These are phyloP conservation scores for Balaeniceps rex DNA, from an alignment of 2,113 vertebrate genomes.

Conservation along the genomic window DNA sequence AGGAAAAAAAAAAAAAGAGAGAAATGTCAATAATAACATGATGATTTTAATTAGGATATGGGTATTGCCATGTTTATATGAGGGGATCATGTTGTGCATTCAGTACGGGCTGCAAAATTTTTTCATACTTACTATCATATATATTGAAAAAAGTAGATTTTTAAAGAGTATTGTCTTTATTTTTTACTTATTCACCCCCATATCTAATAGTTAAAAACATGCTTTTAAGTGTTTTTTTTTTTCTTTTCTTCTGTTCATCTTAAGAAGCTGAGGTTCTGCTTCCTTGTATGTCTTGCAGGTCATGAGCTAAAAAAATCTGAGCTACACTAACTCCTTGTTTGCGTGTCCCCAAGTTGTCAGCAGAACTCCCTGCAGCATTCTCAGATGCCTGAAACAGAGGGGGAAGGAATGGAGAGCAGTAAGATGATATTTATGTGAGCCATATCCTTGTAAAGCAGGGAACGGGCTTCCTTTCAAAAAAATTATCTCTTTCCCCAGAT, in stretches of 20 bases:
- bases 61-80: background rate
- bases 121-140: background rate
- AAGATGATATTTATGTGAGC: background rate
- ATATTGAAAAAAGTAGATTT: background rate
- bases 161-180: background rate
- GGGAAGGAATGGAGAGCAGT: background rate
- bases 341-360: background rate
- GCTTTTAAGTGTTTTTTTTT: background rate
- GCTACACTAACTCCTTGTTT: background rate
- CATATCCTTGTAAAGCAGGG: background rate
- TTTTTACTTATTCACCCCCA: background rate
- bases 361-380: background rate
- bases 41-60: background rate
- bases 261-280: background rate
- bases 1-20: background rate
- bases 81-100: background rate
- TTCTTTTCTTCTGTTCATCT: background rate
- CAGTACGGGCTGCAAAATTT: background rate
- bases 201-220: background rate
- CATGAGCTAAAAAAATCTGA: background rate
- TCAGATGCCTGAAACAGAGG: background rate
- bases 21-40: background rate
- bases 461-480: background rate
- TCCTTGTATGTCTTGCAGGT: background rate
- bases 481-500: background rate